These are phyloP conservation scores for Hozukius guyotensis DNA, from an alignment of 2,797 vertebrate genomes.

Conservation along the genomic window DNA sequence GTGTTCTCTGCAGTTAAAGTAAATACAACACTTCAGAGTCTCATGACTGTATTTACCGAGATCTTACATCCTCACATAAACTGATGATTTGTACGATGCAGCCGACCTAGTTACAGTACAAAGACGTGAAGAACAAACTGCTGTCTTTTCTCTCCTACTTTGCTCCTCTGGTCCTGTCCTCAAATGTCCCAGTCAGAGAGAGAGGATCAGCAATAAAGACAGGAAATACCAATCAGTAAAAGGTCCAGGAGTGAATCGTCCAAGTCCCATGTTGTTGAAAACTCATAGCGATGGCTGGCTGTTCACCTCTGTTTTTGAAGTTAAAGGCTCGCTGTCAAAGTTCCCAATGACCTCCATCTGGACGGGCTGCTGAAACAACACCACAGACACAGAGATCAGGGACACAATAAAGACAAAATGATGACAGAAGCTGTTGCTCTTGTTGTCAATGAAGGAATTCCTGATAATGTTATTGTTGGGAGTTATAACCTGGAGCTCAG, in stretches of 20 bases:
- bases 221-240: constrained; percentile 2
- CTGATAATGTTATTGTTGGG: not conserved
- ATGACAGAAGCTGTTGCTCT: not conserved
- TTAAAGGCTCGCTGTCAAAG: constrained; percentile 40
- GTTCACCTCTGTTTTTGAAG: constrained; percentile 29
- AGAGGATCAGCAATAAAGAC: not conserved
- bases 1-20: not conserved
- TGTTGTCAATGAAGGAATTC: not conserved
- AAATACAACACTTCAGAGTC: constrained; percentile 4
- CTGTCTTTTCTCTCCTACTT: not conserved
- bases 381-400: constrained; percentile 30
- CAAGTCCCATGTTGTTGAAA: not conserved
- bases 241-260: not conserved
- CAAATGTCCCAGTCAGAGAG: constrained; percentile 10
- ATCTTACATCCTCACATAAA: constrained; percentile 4
- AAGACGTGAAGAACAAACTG: not conserved
- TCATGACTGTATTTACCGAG: not conserved
- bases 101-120: not conserved
- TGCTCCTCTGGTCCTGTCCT: not conserved
- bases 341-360: constrained; percentile 37
- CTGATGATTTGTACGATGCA: not conserved
- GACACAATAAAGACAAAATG: not conserved
- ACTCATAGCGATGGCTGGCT: constrained; percentile 54
- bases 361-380: constrained; percentile 55
- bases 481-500: not conserved